These are phyloP conservation scores for Vombatus ursinus DNA, from an alignment of 2,113 vertebrate species.

Conservation along the genomic window DNA sequence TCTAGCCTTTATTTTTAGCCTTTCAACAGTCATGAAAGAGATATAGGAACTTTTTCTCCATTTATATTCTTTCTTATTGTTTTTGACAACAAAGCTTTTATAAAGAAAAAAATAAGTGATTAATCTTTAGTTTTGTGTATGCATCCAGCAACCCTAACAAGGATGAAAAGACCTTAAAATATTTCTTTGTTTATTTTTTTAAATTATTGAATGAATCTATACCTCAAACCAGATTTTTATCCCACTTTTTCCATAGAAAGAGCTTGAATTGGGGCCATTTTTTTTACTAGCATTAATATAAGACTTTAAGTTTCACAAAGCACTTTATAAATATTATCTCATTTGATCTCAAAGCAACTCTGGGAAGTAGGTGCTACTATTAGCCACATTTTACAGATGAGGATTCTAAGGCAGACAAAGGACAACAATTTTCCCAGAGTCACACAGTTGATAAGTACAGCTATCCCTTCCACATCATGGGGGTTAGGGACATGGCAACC, in stretches of 20 bases:
- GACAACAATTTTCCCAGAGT: not conserved
- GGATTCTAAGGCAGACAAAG: not conserved
- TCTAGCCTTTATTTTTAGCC: fast-evolving
- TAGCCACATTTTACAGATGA: not conserved
- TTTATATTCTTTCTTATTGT: not conserved
- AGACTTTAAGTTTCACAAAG: too few species aligned
- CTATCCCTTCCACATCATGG: too few species aligned
- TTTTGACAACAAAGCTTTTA: not conserved
- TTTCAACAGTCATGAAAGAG: not conserved
- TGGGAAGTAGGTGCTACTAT: too few species aligned
- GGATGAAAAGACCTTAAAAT: fast-evolving
- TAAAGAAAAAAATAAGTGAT: not conserved
- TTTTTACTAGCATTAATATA: not conserved
- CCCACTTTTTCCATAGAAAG: not conserved
- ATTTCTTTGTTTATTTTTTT: not conserved
- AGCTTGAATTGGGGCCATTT: not conserved
- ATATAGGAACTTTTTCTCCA: not conserved
- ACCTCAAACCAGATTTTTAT: not conserved
- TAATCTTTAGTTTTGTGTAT: not conserved
- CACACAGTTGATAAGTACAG: not conserved
- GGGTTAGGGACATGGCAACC: too few species aligned
- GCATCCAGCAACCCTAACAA: not conserved
- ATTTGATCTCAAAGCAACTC: too few species aligned
- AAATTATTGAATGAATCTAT: too few species aligned
- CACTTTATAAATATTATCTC: too few species aligned